A percentile compares a stretch with the other conserved stretches of the same genome.
Evolutionary conservation across 2,888 invertebrate genomes (phyloP).

Genomic region (Psylliodes chrysocephalus): DNA sequence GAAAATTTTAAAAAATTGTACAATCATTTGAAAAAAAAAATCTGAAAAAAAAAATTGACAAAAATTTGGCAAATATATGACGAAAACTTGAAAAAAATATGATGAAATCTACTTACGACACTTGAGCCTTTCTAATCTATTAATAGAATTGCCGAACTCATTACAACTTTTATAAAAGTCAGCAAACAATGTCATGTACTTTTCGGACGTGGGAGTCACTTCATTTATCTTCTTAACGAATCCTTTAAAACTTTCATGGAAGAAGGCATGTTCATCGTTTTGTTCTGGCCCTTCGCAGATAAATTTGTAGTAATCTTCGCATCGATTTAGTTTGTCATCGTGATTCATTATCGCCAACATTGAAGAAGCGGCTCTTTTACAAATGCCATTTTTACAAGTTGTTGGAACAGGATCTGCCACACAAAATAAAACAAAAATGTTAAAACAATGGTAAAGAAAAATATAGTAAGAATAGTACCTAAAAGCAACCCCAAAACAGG

Average conservation of each 20-base stretch:
- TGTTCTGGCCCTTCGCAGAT: slow-evolving; percentile 19
- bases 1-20: too few species aligned
- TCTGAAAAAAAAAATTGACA: too few species aligned
- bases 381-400: slow-evolving; percentile 19
- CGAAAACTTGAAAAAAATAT: too few species aligned
- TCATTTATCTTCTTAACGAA: slow-evolving; percentile 1
- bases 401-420: too few species aligned
- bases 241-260: slow-evolving; percentile 11
- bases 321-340: slow-evolving; percentile 4
- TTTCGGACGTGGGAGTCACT: background rate
- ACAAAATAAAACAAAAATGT: too few species aligned
- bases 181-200: slow-evolving; percentile 6
- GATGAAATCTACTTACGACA: slow-evolving; percentile 24
- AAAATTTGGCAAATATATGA: too few species aligned
- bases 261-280: background rate
- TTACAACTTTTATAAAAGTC: slow-evolving; percentile 28
- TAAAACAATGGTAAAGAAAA: too few species aligned
- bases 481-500: too few species aligned
- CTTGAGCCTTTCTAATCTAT: slow-evolving; percentile 8
- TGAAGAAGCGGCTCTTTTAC: slow-evolving; percentile 22
- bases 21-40: too few species aligned
- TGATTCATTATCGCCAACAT: slow-evolving; percentile 31
- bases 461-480: too few species aligned
- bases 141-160: slow-evolving; percentile 5
- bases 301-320: slow-evolving; percentile 28